These are phyloP conservation scores for Spatulosminthurus flaviceps DNA, from an alignment of 2,888 invertebrate species.

Conservation along the genomic window DNA sequence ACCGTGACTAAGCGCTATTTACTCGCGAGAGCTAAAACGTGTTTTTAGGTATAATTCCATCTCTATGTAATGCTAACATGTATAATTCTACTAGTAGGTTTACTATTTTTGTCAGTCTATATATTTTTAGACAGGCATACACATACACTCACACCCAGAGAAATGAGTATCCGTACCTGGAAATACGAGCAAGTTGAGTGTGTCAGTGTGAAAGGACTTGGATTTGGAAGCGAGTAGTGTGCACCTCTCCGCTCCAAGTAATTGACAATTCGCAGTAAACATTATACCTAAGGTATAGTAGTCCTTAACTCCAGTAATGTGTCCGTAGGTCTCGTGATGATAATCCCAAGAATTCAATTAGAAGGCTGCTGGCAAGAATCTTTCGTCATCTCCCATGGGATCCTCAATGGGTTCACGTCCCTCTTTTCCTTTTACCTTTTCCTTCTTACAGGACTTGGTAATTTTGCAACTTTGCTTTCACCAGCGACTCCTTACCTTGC, in stretches of 20 bases:
- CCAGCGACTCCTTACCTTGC: not conserved
- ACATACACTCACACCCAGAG: too few species aligned
- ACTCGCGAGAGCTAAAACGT: not conserved
- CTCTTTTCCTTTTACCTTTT: conserved; percentile 3
- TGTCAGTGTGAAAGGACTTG: not conserved
- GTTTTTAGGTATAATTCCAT: not conserved
- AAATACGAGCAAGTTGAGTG: not conserved
- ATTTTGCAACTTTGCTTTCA: conserved; percentile 31
- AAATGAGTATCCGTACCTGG: too few species aligned
- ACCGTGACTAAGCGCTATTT: conserved; percentile 10
- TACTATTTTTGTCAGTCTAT: not conserved
- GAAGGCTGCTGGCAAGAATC: conserved; percentile 35
- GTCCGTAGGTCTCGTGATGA: conserved; percentile 31
- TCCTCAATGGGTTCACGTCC: conserved; percentile 20
- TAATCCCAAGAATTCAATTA: conserved; percentile 43
- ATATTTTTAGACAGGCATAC: not conserved
- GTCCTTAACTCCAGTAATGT: conserved; percentile 18
- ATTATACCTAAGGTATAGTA: conserved; percentile 9
- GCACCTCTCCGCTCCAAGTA: too few species aligned
- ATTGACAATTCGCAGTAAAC: conserved; percentile 13
- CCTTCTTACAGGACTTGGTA: not conserved
- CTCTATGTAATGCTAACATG: too few species aligned
- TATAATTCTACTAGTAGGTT: not conserved
- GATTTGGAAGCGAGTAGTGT: not conserved
- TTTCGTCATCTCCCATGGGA: conserved; percentile 24